Percentiles rank a stretch among this genome's conserved stretches.
phyloP scores from a whole-genome alignment of 2,113 vertebrate genomes.

The Phyllopteryx taeniolatus region DNA sequence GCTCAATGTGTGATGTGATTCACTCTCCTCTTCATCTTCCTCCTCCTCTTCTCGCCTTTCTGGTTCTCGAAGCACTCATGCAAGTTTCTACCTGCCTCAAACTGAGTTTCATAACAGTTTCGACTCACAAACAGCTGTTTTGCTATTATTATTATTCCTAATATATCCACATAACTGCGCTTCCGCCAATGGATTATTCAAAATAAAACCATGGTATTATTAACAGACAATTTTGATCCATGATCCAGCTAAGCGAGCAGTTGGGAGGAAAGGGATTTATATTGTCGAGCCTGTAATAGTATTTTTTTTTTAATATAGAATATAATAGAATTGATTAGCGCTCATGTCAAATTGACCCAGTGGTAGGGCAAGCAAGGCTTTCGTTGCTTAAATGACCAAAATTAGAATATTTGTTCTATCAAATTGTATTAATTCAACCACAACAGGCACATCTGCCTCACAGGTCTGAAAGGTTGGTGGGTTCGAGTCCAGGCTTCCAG shows the following conservation, averaged over 20 bases:
- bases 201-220: background rate
- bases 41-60: slow-evolving; percentile 42
- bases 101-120: slow-evolving; percentile 69
- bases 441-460: too few relatives aligned
- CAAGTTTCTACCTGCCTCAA: slow-evolving; percentile 67
- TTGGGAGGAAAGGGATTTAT: background rate
- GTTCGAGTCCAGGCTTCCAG: too few relatives aligned
- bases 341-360: too few relatives aligned
- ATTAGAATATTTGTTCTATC: too few relatives aligned
- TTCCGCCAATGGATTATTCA: too few relatives aligned
- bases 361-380: too few relatives aligned
- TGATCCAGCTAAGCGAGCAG: background rate
- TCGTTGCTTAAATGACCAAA: too few relatives aligned
- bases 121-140: slow-evolving; percentile 45
- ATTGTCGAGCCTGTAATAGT: too few relatives aligned
- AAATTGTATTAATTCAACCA: too few relatives aligned
- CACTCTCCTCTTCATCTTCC: slow-evolving; percentile 27
- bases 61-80: slow-evolving; percentile 66
- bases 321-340: too few relatives aligned
- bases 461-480: too few relatives aligned
- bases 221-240: background rate
- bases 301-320: background rate
- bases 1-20: background rate
- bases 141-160: background rate
- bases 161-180: background rate